A percentile compares a stretch with the other conserved stretches of the same genome.
These are phyloP conservation scores for Tribolium castaneum DNA, from an alignment of 1,140 invertebrate species.

Conservation along the genomic window DNA sequence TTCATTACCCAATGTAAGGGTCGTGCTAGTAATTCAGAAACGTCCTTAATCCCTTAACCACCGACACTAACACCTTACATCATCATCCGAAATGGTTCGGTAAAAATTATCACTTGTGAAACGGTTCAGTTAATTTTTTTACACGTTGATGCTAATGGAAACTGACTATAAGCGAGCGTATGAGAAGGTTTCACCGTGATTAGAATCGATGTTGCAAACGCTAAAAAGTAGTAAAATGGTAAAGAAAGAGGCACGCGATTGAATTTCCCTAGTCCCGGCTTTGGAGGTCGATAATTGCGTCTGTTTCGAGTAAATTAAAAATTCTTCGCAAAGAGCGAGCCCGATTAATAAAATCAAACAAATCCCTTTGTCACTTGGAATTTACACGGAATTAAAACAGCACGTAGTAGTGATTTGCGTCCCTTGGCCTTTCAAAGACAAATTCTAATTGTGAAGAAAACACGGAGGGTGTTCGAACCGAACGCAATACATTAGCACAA, in stretches of 20 bases:
- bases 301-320: conserved; percentile 21
- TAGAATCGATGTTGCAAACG: not conserved
- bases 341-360: conserved; percentile 9
- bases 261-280: conserved; percentile 1
- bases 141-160: conserved; percentile 6
- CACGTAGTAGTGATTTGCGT: not conserved
- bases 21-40: not conserved
- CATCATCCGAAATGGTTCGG: too few species aligned
- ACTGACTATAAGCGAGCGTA: not conserved
- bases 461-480: not conserved
- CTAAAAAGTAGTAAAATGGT: not conserved
- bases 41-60: not conserved
- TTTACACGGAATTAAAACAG: conserved; percentile 25
- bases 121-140: conserved; percentile 6
- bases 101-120: not conserved
- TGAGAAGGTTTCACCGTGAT: not conserved
- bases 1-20: conserved; percentile 20
- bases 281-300: conserved; percentile 18
- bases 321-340: not conserved
- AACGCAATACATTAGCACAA: conserved; percentile 7
- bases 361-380: not conserved
- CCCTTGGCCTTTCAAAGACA: not conserved
- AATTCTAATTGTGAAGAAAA: conserved; percentile 19
- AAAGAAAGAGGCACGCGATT: conserved; percentile 4
- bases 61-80: conserved; percentile 11